Conservation (phyloP, 30 jellyfish, hydroid and myxozoan genomes). For the Turritopsis dohrnii region DNA sequence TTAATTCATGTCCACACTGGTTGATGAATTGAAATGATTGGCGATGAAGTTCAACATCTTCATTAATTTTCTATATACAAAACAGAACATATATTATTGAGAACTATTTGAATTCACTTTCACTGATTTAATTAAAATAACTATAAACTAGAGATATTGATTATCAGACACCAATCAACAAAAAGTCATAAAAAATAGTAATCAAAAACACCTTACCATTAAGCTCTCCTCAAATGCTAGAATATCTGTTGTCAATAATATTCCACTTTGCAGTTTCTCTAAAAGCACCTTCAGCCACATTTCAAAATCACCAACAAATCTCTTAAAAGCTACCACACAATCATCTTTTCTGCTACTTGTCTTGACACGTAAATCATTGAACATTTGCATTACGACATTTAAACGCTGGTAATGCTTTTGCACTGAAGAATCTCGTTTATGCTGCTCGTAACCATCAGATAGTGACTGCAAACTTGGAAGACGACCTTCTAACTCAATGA, state of each 20-base stretch:
- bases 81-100: too few relatives aligned
- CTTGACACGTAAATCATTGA: constrained; percentile 50
- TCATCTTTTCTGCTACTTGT: constrained; percentile 61
- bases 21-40: constrained; percentile 82
- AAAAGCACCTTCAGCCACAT: constrained; percentile 58
- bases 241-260: constrained; percentile 75
- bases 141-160: too few relatives aligned
- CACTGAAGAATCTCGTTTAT: constrained; percentile 56
- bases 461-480: constrained; percentile 71
- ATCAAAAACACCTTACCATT: constrained; percentile 36
- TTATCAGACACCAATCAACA: too few relatives aligned
- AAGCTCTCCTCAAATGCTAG: constrained; percentile 72
- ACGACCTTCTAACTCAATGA: constrained; percentile 83
- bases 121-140: too few relatives aligned
- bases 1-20: constrained; percentile 97
- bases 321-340: constrained; percentile 61
- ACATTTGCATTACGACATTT: constrained; percentile 49
- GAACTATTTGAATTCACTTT: neutral
- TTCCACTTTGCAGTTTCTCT: constrained; percentile 60
- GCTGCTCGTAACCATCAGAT: constrained; percentile 38
- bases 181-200: too few relatives aligned
- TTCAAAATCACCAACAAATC: constrained; percentile 63
- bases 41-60: constrained; percentile 89
- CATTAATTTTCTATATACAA: constrained; percentile 63
- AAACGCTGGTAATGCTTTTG: constrained; percentile 51